Percentiles rank a stretch among this genome's conserved stretches.
phyloP scores from a whole-genome alignment of 1,140 invertebrate genomes.

The Phymorhynchus buccinoides region DNA sequence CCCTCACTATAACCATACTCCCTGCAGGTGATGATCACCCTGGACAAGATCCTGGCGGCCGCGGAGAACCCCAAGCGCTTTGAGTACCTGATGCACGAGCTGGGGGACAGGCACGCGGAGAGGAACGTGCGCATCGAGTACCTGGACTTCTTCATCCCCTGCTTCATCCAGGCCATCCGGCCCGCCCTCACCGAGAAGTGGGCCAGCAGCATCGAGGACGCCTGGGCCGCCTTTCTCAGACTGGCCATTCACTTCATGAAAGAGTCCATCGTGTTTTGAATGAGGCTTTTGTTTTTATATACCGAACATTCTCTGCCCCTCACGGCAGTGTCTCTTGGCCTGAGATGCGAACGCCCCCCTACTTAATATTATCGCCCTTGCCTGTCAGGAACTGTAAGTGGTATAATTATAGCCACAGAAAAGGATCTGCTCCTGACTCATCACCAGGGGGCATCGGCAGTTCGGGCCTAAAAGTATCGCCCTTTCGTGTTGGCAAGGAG shows the following conservation, averaged over 20 bases:
- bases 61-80: background rate
- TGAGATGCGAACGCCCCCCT: no score
- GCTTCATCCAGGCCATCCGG: conserved; percentile 1
- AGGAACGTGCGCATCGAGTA: background rate
- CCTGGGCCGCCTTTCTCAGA: conserved; percentile 1
- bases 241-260: background rate
- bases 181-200: background rate
- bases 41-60: background rate
- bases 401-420: no score
- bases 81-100: background rate
- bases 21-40: background rate
- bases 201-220: background rate
- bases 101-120: conserved; percentile 16
- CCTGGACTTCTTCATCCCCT: conserved; percentile 7
- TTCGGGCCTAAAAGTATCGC: no score
- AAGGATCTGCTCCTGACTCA: no score
- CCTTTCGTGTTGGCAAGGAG: no score
- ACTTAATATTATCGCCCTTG: no score
- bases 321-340: no score
- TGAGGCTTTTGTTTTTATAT: no score
- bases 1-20: background rate
- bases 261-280: conserved; percentile 6
- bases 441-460: no score
- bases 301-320: no score
- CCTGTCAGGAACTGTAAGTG: no score